These are phyloP conservation scores for Lethrus apterus DNA, from an alignment of 1,140 invertebrate genomes.

Conservation along the genomic window DNA sequence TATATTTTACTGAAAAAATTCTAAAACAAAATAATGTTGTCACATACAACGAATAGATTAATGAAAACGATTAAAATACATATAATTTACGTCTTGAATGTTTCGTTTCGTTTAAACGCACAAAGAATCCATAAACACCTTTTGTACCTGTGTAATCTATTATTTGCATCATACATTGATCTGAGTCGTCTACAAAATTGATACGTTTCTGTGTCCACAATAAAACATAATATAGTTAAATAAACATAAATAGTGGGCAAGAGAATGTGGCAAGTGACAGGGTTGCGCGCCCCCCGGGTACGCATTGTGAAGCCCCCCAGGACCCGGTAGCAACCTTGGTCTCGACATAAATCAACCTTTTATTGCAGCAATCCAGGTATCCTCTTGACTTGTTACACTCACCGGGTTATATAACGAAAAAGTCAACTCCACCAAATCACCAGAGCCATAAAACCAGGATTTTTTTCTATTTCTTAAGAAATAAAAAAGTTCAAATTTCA, in stretches of 20 bases:
- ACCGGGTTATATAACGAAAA: too few species aligned
- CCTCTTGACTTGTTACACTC: neutral
- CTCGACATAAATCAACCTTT: conserved; percentile 27
- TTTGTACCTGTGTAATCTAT: conserved; percentile 16
- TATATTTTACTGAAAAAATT: too few species aligned
- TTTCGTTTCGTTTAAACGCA: too few species aligned
- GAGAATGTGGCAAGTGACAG: conserved; percentile 29
- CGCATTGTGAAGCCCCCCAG: conserved; percentile 17
- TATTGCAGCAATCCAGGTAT: conserved; percentile 16
- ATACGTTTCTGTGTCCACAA: conserved; percentile 25
- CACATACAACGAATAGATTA: too few species aligned
- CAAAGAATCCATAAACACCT: too few species aligned
- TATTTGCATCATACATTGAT: conserved; percentile 21
- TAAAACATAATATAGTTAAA: conserved; percentile 27
- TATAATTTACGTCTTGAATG: too few species aligned
- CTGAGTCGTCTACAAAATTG: conserved; percentile 20
- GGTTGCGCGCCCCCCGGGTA: conserved; percentile 23
- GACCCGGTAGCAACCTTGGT: conserved; percentile 22
- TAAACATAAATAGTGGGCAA: conserved; percentile 31
- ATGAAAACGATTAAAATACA: too few species aligned
- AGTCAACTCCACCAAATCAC: too few species aligned
- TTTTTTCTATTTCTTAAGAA: neutral
- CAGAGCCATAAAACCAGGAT: neutral
- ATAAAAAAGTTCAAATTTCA: neutral
- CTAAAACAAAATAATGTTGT: too few species aligned